Conservation (phyloP, 2,888 invertebrate genomes). For the Torymus texanus region DNA sequence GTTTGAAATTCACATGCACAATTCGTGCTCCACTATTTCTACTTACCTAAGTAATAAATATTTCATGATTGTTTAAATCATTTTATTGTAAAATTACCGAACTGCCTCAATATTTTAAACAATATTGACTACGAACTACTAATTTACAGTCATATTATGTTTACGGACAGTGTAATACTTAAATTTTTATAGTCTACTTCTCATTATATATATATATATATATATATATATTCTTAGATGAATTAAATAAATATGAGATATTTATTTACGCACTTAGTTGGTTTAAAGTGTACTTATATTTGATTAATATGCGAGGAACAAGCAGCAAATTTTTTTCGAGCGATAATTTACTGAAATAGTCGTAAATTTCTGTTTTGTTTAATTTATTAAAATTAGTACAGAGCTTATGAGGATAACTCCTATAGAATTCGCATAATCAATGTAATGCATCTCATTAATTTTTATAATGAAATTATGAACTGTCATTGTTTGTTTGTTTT, state of each 20-base stretch:
- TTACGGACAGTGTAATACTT: too few relatives aligned
- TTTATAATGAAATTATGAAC: neutral
- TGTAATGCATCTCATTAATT: constrained; percentile 21
- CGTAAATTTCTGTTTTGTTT: neutral
- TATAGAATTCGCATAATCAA: neutral
- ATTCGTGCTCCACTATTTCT: neutral
- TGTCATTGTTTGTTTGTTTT: neutral
- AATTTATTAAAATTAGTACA: constrained; percentile 14
- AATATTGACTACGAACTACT: neutral
- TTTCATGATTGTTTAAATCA: constrained; percentile 23
- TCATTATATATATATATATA: too few relatives aligned
- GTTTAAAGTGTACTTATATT: neutral
- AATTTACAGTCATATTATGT: too few relatives aligned
- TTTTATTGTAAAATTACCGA: constrained; percentile 10
- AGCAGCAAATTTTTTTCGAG: neutral
- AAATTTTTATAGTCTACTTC: too few relatives aligned
- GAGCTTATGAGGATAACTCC: constrained; percentile 4
- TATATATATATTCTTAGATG: neutral
- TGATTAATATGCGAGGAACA: neutral
- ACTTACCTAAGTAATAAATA: constrained; percentile 12
- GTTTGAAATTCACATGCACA: neutral
- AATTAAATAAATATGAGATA: constrained; percentile 27
- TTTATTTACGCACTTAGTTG: constrained; percentile 26
- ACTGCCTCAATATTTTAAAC: neutral
- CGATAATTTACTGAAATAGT: neutral